Evolutionary conservation across 2,888 invertebrate species (phyloP), one percentile per base, ranked within the genome.

Genomic region (Nomada goodeniana): DNA sequence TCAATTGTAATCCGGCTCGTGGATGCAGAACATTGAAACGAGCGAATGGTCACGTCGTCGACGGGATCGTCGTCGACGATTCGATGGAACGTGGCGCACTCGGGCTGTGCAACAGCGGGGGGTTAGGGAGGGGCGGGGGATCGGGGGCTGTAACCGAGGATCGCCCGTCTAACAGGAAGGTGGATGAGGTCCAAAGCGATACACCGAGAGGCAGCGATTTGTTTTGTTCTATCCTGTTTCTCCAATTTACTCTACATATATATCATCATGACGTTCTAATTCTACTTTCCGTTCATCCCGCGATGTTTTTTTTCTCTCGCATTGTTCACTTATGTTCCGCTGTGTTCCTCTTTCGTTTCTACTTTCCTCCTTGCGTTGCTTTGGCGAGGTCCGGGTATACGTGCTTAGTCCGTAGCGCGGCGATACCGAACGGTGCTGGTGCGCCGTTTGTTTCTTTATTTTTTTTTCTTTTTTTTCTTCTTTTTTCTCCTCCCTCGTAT

Each of bases 81-180:
- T n/a, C 23, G 55, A 23, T 52, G 64, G 65, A 60, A 60, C 59
- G 44, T 20, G 29, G 55, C 52, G 63, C 23, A 61, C 20, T 36
- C 26, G 53, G 53, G 42, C 65, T 61, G 55, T 44, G n/a, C 29
- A 20, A 29, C 29, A 29, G 29, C 0, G 20, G 64, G 52, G 29
- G 29, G 23, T 23, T 23, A 23, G 23, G 7, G 36, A 0, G 20
- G 64, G 52, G 47, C 1, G 20, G 64, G 52, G 29, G 29, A 1
- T 23, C 1, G 64, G 52, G 36, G 47, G 70, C n/a, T n/a, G n/a
- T 83, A 78, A 74, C 71, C 77, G 78, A 78, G 83, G 80, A 80
- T 82, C 82, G 75, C 65, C 50, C 53, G n/a, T 29, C 20, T 59
- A 55, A 47, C 65, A 61, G 60, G 57, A 69, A 69, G 55, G 55